Base-by-base conservation (phyloP, 2,888 invertebrate species). In the Sepiola atlantica region DNA sequence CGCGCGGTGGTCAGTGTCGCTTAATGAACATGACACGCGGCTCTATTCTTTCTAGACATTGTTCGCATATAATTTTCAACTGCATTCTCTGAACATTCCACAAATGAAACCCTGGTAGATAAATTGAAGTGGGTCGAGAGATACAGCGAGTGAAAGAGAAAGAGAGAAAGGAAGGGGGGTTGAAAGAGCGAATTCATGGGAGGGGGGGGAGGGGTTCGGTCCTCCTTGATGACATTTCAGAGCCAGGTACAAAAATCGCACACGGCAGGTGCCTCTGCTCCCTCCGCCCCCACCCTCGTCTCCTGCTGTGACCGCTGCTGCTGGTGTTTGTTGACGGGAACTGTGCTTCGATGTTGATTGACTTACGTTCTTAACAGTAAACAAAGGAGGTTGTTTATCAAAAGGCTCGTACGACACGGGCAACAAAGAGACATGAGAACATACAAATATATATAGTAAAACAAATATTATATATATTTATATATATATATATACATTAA, bases 221-320 rank as follows among this genome's bases (percentile, higher is more conserved):
- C n/a, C n/a, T 77, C n/a, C 77, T 32, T 32, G 77, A n/a, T 77
- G 77, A 77, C 77, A 77, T 77, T n/a, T 16, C 16, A 77, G 3
- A n/a, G n/a, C n/a, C 77, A 77, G 77, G 77, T 77, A 77, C 77
- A 77, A 77, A 77, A 57, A n/a, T 77, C 77, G 77, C 77, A 77
- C 77, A 10, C 77, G 77, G 77, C 77, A 77, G 77, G n/a, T 77
- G 77, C 77, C n/a, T n/a, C n/a, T 12, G 77, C n/a, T n/a, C n/a
- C 77, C 8, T 8, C 45, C 45, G 2, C 45, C 45, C 2, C 45
- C 45, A 4, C 45, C 45, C 2, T 8, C 2, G 45, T 45, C 45
- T 45, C 45, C 45, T 45, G 8, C 45, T 45, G 45, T 45, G 45
- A 45, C 45, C n/a, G n/a, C 77, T 77, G 77, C 77, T 77, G 4